Evolutionary conservation across 2,797 vertebrate species (phyloP).

Genomic region (Anguilla obscura): DNA sequence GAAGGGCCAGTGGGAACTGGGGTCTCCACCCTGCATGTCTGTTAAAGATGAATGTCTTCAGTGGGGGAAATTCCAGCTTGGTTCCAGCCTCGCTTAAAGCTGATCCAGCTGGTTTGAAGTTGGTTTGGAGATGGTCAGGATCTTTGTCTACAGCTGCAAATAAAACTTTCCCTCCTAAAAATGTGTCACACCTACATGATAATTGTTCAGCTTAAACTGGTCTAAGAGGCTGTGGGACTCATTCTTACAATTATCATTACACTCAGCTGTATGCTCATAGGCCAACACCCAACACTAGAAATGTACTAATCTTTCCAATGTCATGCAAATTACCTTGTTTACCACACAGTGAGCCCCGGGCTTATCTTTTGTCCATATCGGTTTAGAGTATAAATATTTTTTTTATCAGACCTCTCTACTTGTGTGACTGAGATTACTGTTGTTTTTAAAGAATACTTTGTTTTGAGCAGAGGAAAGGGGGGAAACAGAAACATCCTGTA

Average conservation of each 20-base stretch:
- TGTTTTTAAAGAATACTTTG: conserved; percentile 64
- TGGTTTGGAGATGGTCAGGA: not conserved
- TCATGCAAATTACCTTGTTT: conserved; percentile 14
- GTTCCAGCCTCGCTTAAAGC: not conserved
- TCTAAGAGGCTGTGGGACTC: not conserved
- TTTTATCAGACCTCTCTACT: conserved; percentile 6
- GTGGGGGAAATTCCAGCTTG: conserved; percentile 22
- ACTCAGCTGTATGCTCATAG: not conserved
- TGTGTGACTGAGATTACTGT: conserved; percentile 21
- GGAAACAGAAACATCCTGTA: conserved; percentile 79
- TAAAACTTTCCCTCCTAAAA: not conserved
- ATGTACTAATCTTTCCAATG: not conserved
- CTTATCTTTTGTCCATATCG: not conserved
- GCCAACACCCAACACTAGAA: not conserved
- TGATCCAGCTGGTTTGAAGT: not conserved
- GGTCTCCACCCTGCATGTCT: conserved; percentile 47
- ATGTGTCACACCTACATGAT: not conserved
- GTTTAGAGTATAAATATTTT: not conserved
- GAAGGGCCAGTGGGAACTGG: conserved; percentile 62
- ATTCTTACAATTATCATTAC: not conserved
- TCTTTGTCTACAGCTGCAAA: not conserved
- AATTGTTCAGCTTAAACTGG: not conserved
- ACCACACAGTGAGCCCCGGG: not conserved
- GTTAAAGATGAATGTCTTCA: conserved; percentile 53
- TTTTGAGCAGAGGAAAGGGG: conserved; percentile 71